Conservation (phyloP, 1,140 invertebrate genomes). For the Drosophila repletoides region DNA sequence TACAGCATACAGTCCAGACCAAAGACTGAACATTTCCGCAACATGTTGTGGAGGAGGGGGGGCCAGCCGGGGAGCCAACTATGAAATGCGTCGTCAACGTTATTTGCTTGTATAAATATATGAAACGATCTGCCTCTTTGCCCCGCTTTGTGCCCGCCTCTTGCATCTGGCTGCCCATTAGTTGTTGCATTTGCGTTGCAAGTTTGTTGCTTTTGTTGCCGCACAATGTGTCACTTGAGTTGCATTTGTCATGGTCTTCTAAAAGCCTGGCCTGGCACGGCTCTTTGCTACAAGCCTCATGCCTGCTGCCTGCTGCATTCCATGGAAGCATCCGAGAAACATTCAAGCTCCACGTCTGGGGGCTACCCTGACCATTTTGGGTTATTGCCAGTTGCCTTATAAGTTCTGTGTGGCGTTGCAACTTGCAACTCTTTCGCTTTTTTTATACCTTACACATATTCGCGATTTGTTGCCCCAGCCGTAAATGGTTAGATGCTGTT, state of each 20-base stretch:
- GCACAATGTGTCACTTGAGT: slow-evolving; percentile 78
- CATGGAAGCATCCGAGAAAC: slow-evolving; percentile 16
- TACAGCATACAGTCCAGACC: too few species aligned
- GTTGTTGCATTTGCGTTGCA: slow-evolving; percentile 51
- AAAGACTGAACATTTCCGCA: slow-evolving; percentile 60
- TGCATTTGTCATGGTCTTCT: slow-evolving; percentile 72
- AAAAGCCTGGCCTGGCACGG: slow-evolving; percentile 41
- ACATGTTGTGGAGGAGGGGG: not conserved
- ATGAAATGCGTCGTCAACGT: slow-evolving; percentile 29
- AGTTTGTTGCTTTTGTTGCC: slow-evolving; percentile 50
- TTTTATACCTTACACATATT: slow-evolving; percentile 42
- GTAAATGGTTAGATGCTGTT: slow-evolving; percentile 64
- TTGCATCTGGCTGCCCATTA: slow-evolving; percentile 48
- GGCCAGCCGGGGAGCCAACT: slow-evolving; percentile 16
- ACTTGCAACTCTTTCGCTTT: slow-evolving; percentile 56
- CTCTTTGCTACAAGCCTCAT: too few species aligned
- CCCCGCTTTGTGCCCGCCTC: not conserved
- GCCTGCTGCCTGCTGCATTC: not conserved
- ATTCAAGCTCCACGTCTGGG: not conserved
- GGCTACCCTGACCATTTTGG: slow-evolving; percentile 67
- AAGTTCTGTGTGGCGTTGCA: slow-evolving; percentile 29
- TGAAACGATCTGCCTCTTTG: slow-evolving; percentile 37
- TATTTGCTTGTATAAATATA: slow-evolving; percentile 70
- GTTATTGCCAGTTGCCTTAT: slow-evolving; percentile 67
- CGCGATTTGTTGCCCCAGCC: slow-evolving; percentile 37